A percentile compares a stretch with the other conserved stretches of the same genome.
Conservation (phyloP, 2,113 vertebrate genomes). For the Microtus ochrogaster region DNA sequence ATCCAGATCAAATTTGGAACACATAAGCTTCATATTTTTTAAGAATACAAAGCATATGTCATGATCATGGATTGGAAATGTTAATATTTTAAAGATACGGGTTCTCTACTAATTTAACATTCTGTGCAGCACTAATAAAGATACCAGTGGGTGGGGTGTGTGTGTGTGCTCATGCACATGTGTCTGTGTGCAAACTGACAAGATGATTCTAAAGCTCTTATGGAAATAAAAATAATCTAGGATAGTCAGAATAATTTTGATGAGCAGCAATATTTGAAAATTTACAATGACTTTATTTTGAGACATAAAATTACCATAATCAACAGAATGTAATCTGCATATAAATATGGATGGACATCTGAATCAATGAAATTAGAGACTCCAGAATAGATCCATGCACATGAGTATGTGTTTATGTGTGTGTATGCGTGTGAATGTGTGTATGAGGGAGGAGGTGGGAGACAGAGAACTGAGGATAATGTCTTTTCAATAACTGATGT, state of each 20-base stretch:
- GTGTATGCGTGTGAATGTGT: background rate
- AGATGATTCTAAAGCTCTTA: background rate
- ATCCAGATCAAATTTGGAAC: background rate
- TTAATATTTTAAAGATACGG: background rate
- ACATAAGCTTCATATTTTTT: background rate
- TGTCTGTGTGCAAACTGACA: background rate
- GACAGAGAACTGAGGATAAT: background rate
- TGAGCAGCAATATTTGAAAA: background rate
- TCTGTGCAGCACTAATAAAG: background rate
- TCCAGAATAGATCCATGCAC: background rate
- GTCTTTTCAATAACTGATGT: background rate
- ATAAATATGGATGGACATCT: background rate
- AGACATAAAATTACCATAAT: background rate
- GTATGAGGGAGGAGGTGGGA: too few relatives aligned
- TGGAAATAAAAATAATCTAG: background rate
- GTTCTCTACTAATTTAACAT: background rate
- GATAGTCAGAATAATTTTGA: background rate
- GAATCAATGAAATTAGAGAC: slow-evolving; percentile 7
- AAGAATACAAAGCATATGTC: background rate
- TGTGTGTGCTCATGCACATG: background rate
- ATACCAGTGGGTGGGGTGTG: background rate
- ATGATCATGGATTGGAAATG: background rate
- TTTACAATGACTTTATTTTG: background rate
- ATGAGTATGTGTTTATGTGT: background rate
- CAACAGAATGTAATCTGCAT: background rate